phyloP scores from a whole-genome alignment of 2,888 invertebrate species.

The Stramonita haemastoma region DNA sequence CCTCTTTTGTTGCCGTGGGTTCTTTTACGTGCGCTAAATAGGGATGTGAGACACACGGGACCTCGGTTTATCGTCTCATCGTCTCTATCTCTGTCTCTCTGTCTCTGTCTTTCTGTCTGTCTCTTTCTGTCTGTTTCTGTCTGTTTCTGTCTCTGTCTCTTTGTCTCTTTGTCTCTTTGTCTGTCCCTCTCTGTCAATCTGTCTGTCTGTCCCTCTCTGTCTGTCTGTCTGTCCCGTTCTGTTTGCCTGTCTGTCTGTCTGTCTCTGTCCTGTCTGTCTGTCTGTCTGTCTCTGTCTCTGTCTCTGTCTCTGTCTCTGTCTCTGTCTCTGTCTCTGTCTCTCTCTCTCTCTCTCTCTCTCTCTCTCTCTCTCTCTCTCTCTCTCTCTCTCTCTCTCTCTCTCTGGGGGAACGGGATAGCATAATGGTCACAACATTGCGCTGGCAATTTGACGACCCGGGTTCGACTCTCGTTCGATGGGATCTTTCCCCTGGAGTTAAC shows the following conservation, averaged over 20 bases:
- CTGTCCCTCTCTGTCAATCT: constrained; percentile 10
- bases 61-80: too few relatives aligned
- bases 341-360: constrained; percentile 1
- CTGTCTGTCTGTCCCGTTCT: background rate
- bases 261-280: background rate
- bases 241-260: background rate
- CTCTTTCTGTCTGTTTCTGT: background rate
- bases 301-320: constrained; percentile 17
- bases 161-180: background rate
- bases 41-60: too few relatives aligned
- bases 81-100: too few relatives aligned
- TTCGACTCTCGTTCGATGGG: too few relatives aligned
- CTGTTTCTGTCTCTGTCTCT: background rate
- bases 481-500: too few relatives aligned
- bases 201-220: constrained; percentile 16
- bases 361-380: constrained; percentile 3
- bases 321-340: background rate
- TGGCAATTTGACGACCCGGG: too few relatives aligned
- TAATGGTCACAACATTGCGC: too few relatives aligned
- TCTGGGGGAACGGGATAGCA: too few relatives aligned
- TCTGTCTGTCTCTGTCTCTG: constrained; percentile 11
- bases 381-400: background rate
- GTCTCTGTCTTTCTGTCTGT: background rate
- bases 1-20: too few relatives aligned
- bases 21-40: too few relatives aligned